Evolutionary conservation across 23 tunicate genomes (phyloP).

Genomic region (Pegea sp.): DNA sequence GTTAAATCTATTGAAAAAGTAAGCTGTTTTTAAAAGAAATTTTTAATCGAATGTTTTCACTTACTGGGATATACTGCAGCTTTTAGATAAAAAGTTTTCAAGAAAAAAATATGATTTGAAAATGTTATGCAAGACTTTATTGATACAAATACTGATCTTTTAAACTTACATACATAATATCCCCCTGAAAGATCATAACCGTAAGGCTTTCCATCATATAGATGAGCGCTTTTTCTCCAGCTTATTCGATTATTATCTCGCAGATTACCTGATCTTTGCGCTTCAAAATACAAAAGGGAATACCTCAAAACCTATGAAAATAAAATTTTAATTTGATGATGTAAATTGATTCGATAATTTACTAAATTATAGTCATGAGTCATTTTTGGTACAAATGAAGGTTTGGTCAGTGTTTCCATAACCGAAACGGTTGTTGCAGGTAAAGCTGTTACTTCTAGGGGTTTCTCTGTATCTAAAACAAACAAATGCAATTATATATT

Average conservation of each 20-base stretch:
- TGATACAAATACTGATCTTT: too few relatives aligned
- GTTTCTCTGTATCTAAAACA: too few relatives aligned
- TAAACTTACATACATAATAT: constrained; percentile 69
- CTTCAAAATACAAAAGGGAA: constrained; percentile 75
- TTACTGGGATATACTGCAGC: too few relatives aligned
- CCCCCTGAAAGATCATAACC: constrained; percentile 77
- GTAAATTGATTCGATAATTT: background rate
- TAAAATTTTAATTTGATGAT: background rate
- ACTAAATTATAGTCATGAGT: constrained; percentile 41
- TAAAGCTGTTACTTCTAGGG: constrained; percentile 11
- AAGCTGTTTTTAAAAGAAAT: too few relatives aligned
- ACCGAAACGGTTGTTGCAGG: constrained; percentile 9
- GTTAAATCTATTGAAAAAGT: too few relatives aligned
- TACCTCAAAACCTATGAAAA: constrained; percentile 37
- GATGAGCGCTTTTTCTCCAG: constrained; percentile 58
- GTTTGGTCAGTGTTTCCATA: constrained; percentile 5
- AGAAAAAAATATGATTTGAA: too few relatives aligned
- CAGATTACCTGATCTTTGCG: constrained; percentile 69
- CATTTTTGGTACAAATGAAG: constrained; percentile 47
- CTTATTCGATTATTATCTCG: constrained; percentile 16
- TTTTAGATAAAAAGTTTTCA: too few relatives aligned
- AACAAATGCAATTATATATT: too few relatives aligned
- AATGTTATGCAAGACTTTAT: too few relatives aligned
- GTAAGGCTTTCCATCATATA: constrained; percentile 41
- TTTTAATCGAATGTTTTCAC: too few relatives aligned